A percentile compares a stretch with the other conserved stretches of the same genome.
phyloP scores from a whole-genome alignment of 2,113 vertebrate genomes.

The Cyphomyrus discorhynchus region DNA sequence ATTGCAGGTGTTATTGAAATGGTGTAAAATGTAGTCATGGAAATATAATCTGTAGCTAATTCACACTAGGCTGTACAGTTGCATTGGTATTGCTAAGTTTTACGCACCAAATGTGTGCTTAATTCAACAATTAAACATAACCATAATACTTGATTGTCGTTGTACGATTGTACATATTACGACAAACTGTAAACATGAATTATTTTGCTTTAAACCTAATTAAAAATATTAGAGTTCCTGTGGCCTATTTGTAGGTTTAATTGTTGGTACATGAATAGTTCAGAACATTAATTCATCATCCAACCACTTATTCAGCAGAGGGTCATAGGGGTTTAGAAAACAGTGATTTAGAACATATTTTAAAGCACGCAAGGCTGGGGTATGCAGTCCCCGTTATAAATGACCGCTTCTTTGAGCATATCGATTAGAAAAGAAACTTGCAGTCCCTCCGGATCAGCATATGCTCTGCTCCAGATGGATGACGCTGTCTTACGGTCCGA shows the following conservation, averaged over 20 bases:
- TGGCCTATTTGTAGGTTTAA: background rate
- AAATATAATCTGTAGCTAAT: background rate
- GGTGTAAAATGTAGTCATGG: background rate
- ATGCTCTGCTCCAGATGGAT: background rate
- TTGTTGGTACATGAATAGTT: background rate
- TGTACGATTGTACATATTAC: background rate
- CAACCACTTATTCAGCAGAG: background rate
- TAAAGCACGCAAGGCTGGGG: background rate
- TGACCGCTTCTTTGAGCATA: constrained; percentile 9
- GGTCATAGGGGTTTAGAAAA: background rate
- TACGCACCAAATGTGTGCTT: background rate
- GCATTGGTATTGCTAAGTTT: background rate
- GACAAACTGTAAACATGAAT: background rate
- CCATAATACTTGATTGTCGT: background rate
- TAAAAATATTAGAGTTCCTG: background rate
- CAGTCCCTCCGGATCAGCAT: background rate
- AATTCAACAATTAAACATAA: background rate
- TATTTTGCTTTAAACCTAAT: background rate
- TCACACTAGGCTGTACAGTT: background rate
- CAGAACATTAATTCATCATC: background rate
- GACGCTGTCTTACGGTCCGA: background rate
- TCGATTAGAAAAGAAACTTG: constrained; percentile 9
- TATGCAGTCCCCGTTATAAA: background rate
- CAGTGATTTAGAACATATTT: background rate
- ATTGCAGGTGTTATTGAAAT: background rate